Evolutionary conservation across 2,797 vertebrate species (phyloP).

Genomic region (Phoebastria nigripes): DNA sequence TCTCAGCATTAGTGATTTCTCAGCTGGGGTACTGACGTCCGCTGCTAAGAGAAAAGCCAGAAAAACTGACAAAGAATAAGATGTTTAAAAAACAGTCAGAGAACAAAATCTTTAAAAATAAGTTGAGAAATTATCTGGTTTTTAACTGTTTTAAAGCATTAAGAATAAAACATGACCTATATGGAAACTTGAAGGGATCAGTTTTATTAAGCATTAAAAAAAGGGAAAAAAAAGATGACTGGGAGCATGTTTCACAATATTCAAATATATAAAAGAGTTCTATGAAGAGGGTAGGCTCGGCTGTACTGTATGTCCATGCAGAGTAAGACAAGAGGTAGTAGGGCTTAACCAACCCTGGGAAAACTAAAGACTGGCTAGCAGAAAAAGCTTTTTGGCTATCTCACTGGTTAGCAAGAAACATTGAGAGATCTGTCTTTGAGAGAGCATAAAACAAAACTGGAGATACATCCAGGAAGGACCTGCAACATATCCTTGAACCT

Average conservation of each 20-base stretch:
- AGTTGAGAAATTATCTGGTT: background rate
- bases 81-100: background rate
- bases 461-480: background rate
- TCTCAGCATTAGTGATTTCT: background rate
- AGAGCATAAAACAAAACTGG: background rate
- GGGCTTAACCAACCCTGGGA: background rate
- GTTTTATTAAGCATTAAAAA: background rate
- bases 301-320: background rate
- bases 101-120: background rate
- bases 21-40: background rate
- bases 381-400: background rate
- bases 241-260: background rate
- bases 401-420: background rate
- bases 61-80: background rate
- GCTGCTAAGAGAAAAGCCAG: background rate
- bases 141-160: background rate
- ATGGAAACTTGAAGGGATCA: background rate
- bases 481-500: background rate
- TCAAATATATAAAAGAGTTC: background rate
- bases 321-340: background rate
- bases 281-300: background rate
- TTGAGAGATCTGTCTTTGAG: background rate
- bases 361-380: background rate
- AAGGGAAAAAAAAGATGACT: rapidly evolving
- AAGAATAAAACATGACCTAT: background rate